These are phyloP conservation scores for Anoplopoma fimbria DNA, from an alignment of 2,113 vertebrate species.

Conservation along the genomic window DNA sequence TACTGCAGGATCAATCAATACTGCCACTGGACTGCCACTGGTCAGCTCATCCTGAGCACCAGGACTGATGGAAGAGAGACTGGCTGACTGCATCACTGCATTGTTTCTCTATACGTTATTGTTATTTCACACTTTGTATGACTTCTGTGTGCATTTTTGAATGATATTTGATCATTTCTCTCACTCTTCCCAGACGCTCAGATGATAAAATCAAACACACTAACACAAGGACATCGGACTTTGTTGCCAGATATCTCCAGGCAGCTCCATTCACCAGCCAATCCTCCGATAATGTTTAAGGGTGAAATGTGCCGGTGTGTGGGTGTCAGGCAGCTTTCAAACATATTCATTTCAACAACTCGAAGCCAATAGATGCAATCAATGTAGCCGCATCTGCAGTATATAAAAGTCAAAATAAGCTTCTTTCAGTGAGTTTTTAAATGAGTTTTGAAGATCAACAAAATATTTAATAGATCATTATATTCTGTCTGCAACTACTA, in stretches of 20 bases:
- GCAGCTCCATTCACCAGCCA: background rate
- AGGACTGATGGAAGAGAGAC: background rate
- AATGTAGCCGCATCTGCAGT: background rate
- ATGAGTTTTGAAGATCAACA: background rate
- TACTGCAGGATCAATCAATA: conserved; percentile 7
- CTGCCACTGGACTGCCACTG: background rate
- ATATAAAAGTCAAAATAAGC: background rate
- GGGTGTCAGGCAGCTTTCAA: background rate
- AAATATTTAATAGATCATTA: background rate
- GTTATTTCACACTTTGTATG: background rate
- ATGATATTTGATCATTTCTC: background rate
- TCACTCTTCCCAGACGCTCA: background rate
- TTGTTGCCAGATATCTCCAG: background rate
- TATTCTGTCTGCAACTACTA: background rate
- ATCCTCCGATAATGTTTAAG: background rate
- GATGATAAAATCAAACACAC: conserved; percentile 14
- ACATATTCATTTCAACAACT: background rate
- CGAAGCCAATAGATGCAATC: background rate
- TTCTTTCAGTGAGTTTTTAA: background rate
- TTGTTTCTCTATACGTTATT: background rate
- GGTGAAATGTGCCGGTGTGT: background rate
- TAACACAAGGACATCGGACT: conserved; percentile 15
- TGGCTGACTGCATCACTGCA: background rate
- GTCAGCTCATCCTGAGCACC: background rate
- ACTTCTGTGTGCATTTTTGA: background rate